phyloP scores from a whole-genome alignment of 2,888 invertebrate species.

The Eurois occulta region DNA sequence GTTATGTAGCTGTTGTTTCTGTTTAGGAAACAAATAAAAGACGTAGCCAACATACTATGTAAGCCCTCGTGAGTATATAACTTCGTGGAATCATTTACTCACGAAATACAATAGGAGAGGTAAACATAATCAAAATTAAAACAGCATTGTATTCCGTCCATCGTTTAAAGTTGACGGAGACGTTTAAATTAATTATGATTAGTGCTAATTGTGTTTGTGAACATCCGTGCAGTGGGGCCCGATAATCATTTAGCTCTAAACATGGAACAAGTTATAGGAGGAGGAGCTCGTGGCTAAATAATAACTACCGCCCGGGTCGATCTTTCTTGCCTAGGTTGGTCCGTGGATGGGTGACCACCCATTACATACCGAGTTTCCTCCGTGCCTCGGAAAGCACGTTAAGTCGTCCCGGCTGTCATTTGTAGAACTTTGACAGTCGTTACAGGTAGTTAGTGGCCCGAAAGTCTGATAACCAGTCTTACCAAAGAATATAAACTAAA shows the following conservation, averaged over 20 bases:
- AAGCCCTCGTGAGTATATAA: background rate
- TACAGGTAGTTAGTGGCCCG: too few relatives aligned
- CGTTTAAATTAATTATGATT: constrained; percentile 2
- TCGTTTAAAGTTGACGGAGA: constrained; percentile 3
- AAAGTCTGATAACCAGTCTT: too few relatives aligned
- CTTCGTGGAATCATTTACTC: background rate
- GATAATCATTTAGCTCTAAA: background rate
- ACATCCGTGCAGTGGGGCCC: background rate
- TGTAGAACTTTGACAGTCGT: too few relatives aligned
- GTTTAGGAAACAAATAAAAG: background rate
- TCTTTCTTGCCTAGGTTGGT: too few relatives aligned
- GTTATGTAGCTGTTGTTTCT: background rate
- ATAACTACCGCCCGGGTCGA: too few relatives aligned
- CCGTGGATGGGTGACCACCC: too few relatives aligned
- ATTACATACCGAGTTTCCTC: too few relatives aligned
- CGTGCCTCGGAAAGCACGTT: too few relatives aligned
- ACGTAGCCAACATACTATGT: background rate
- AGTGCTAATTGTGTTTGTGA: background rate
- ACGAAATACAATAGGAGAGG: background rate
- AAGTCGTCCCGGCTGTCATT: too few relatives aligned
- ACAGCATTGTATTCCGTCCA: background rate
- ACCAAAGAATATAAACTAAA: too few relatives aligned
- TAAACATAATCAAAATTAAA: constrained; percentile 2
- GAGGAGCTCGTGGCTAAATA: too few relatives aligned
- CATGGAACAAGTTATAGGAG: background rate